These are phyloP conservation scores for Ylistrum balloti DNA, from an alignment of 1,140 invertebrate species.

Conservation along the genomic window DNA sequence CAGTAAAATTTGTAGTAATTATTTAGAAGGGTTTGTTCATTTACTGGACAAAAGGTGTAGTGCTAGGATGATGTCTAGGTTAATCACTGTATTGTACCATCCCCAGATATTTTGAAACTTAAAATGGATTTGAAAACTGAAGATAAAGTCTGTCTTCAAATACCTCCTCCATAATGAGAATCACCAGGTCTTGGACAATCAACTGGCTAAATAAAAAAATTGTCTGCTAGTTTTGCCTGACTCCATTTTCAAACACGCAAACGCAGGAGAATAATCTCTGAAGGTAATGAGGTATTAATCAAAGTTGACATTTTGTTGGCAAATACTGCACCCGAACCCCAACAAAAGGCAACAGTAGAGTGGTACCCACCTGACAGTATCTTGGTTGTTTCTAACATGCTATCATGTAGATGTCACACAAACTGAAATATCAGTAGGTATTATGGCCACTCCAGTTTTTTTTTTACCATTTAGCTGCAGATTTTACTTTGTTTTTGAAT, in stretches of 20 bases:
- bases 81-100: not conserved
- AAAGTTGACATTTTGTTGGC: constrained; percentile 25
- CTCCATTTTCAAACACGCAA: not conserved
- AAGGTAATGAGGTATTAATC: not conserved
- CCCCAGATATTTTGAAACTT: not conserved
- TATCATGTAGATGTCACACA: not conserved
- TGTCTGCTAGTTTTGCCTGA: not conserved
- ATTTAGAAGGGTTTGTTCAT: too few relatives aligned
- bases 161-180: not conserved
- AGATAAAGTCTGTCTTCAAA: not conserved
- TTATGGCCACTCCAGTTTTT: not conserved
- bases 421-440: too few relatives aligned
- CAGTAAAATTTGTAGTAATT: too few relatives aligned
- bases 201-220: not conserved
- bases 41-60: too few relatives aligned
- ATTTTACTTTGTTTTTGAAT: too few relatives aligned
- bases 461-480: too few relatives aligned
- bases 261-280: not conserved
- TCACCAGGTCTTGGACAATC: not conserved
- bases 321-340: not conserved
- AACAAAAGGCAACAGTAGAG: not conserved
- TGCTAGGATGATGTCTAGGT: too few relatives aligned
- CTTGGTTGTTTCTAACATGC: not conserved
- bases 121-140: not conserved
- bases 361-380: not conserved